Evolutionary conservation across 2,113 vertebrate species (phyloP).

Genomic region (Scomber japonicus): DNA sequence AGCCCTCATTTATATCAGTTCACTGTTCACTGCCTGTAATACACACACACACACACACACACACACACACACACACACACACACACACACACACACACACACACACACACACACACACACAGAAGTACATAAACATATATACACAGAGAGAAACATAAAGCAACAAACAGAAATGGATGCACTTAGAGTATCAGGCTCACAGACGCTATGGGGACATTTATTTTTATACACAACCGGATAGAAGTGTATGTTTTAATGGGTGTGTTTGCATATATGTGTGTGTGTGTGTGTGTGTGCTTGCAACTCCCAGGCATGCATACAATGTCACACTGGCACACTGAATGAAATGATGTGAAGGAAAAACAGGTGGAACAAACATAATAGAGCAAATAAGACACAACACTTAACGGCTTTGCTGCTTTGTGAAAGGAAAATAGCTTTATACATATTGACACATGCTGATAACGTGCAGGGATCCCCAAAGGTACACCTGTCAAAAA

Average conservation of each 20-base stretch:
- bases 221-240: slow-evolving; percentile 14
- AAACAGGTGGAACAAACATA: too few species aligned
- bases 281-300: neutral
- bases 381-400: too few species aligned
- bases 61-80: neutral
- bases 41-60: neutral
- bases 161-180: slow-evolving; percentile 35
- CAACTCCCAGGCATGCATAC: neutral
- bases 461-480: too few species aligned
- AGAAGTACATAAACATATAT: neutral
- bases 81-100: neutral
- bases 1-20: neutral
- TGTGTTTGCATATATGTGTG: neutral
- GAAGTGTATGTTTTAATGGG: neutral
- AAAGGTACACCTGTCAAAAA: too few species aligned
- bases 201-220: slow-evolving; percentile 26
- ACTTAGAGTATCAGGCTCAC: slow-evolving; percentile 30
- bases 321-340: too few species aligned
- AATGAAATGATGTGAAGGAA: too few species aligned
- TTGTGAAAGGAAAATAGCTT: too few species aligned
- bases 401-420: too few species aligned
- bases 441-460: too few species aligned
- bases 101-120: neutral
- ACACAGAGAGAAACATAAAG: too few species aligned
- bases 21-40: slow-evolving; percentile 5